Percentiles rank a stretch among this genome's conserved stretches.
Conservation (phyloP, 2,113 vertebrate genomes). For the Campylorhamphus procurvoides region DNA sequence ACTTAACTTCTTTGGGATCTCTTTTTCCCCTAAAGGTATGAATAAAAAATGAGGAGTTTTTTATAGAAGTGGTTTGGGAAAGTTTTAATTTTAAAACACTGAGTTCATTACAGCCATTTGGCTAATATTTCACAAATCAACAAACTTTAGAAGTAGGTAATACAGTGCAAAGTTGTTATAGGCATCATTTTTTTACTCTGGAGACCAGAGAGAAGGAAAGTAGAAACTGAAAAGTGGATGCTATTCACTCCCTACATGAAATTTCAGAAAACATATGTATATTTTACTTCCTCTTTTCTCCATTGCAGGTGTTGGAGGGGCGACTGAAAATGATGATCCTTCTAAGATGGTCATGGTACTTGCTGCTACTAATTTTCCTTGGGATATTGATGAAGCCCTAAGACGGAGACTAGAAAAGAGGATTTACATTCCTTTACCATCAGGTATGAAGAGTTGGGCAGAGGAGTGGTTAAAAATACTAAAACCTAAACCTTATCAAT, state of each 20-base stretch:
- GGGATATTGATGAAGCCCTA: constrained; percentile 98
- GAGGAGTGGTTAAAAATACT: not conserved
- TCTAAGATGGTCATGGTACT: constrained; percentile 99
- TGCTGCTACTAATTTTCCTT: constrained; percentile 97
- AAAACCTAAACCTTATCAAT: not conserved
- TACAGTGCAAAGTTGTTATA: not conserved
- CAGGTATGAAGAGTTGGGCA: constrained; percentile 74
- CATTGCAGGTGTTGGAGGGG: constrained; percentile 90
- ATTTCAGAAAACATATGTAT: not conserved
- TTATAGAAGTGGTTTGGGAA: not conserved
- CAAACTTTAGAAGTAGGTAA: not conserved
- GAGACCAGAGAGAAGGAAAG: not conserved
- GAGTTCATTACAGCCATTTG: not conserved
- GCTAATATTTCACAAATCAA: not conserved
- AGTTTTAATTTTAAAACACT: not conserved
- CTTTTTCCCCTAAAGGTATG: not conserved
- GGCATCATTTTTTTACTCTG: not conserved
- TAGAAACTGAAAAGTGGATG: not conserved
- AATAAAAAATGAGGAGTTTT: not conserved
- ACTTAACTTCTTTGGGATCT: not conserved
- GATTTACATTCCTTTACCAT: constrained; percentile 98
- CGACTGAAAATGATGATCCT: constrained; percentile 92
- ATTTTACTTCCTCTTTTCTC: not conserved
- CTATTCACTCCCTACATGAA: not conserved
- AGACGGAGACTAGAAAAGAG: constrained; percentile 93